Base-by-base conservation (phyloP, 2,113 vertebrate species). In the Phyllopteryx taeniolatus region DNA sequence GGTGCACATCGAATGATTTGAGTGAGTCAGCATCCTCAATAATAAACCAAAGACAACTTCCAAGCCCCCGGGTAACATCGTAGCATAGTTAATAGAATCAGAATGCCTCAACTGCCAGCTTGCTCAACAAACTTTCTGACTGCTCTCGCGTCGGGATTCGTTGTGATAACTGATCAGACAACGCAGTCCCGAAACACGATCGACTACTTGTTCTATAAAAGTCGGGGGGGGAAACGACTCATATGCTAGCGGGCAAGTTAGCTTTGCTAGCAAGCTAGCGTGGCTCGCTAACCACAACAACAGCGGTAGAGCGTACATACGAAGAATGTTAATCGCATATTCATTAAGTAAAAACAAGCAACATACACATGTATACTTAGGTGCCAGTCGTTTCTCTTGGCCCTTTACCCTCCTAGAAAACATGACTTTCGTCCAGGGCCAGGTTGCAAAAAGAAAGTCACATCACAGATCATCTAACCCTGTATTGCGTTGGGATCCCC, bases 311-410 rank as follows among this genome's bases (percentile, higher is more conserved):
- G 64, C 61, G 64, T 33, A 42, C 14, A 47, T 15, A 49, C n/a
- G 10, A 54, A 27, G 15, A 76, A 72, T 35, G 63, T 65, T 71
- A 17, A 68, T 2, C 19, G 54, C n/a, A 39, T 39, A 57, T 14
- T 63, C 70, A 46, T 42, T 39, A 71, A 57, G 19, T 17, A 64
- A 19, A 33, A 17, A 57, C 35, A 20, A 5, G 27, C 3, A 72
- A 92, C 93, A 76, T 91, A 92, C 91, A 81, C 85, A 86, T 31
- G 90, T 87, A 79, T 93, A 93, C 87, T 93, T 93, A 51, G 91
- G 86, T 74, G 88, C 91, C 79, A 90, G 83, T 35, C 70, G 86
- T 67, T 86, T 87, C 73, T 77, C 90, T 75, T 73, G 83, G 59
- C 90, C 89, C 75, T 92, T 93, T 79, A 73, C 76, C 75, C 87